A percentile compares a stretch with the other conserved stretches of the same genome.
These are phyloP conservation scores for Danaus melanippus DNA, from an alignment of 1,140 invertebrate genomes.

Conservation along the genomic window DNA sequence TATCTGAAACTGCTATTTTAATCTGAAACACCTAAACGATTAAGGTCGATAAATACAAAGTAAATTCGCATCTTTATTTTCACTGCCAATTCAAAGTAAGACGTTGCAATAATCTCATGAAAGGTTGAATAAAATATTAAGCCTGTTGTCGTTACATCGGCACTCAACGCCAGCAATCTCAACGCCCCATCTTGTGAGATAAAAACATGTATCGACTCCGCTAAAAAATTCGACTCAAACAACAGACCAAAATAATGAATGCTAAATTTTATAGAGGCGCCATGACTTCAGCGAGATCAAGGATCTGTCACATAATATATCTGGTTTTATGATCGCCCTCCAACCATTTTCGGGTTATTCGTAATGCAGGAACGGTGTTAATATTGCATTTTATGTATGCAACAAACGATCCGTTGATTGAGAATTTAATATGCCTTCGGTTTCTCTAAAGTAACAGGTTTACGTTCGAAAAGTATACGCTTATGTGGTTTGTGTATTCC, in stretches of 20 bases:
- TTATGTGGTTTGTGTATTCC: slow-evolving; percentile 24
- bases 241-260: slow-evolving; percentile 48
- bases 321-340: slow-evolving; percentile 48
- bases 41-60: too few relatives aligned
- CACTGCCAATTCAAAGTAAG: too few relatives aligned
- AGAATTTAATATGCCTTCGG: slow-evolving; percentile 42
- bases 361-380: slow-evolving; percentile 61
- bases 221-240: slow-evolving; percentile 50
- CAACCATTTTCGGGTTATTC: slow-evolving; percentile 43
- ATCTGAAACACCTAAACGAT: too few relatives aligned
- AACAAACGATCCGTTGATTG: slow-evolving; percentile 45
- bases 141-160: slow-evolving; percentile 35
- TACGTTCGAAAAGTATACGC: slow-evolving; percentile 19
- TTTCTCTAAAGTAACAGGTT: slow-evolving; percentile 27
- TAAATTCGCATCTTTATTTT: too few relatives aligned
- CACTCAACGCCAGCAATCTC: slow-evolving; percentile 55
- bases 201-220: slow-evolving; percentile 47
- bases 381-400: slow-evolving; percentile 54
- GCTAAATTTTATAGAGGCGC: slow-evolving; percentile 51
- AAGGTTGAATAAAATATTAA: too few relatives aligned
- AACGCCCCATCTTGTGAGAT: slow-evolving; percentile 51
- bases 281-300: slow-evolving; percentile 38
- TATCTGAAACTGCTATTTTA: too few relatives aligned
- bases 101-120: too few relatives aligned
- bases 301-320: slow-evolving; percentile 52